Evolutionary conservation across 2,888 invertebrate genomes (phyloP).

Genomic region (Stramonita haemastoma): DNA sequence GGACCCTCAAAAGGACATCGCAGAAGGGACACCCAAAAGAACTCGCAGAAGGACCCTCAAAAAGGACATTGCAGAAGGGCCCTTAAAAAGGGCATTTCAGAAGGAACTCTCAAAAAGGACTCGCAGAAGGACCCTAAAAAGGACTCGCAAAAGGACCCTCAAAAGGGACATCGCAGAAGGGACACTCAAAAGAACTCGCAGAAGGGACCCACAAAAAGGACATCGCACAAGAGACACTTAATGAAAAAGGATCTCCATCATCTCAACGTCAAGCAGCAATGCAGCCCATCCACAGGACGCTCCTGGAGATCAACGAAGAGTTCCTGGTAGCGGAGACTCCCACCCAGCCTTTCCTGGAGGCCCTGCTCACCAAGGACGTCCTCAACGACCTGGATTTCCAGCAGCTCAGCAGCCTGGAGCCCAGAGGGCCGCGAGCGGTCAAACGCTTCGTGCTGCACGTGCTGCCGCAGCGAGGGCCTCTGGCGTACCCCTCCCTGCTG

Average conservation of each 20-base stretch:
- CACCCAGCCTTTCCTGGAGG: slow-evolving; percentile 33
- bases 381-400: slow-evolving; percentile 45
- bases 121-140: background rate
- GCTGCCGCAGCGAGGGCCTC: slow-evolving; percentile 46
- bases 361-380: slow-evolving; percentile 34
- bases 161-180: too few relatives aligned
- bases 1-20: too few relatives aligned
- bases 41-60: too few relatives aligned
- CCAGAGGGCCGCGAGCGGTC: slow-evolving; percentile 46
- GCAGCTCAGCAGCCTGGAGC: slow-evolving; percentile 44
- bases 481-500: slow-evolving; percentile 46
- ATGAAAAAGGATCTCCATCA: background rate
- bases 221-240: too few relatives aligned
- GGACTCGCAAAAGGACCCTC: background rate
- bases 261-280: slow-evolving; percentile 19
- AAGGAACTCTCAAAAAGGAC: background rate
- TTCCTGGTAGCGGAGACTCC: slow-evolving; percentile 48
- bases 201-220: background rate
- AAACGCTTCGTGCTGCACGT: slow-evolving; percentile 47
- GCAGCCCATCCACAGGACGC: slow-evolving; percentile 40
- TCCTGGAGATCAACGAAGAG: slow-evolving; percentile 47
- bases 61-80: background rate
- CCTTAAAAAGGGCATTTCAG: background rate
- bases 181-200: background rate
- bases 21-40: too few relatives aligned